Percentiles rank a stretch among this genome's conserved stretches.
Conservation (phyloP, 2,797 vertebrate genomes). For the Eidolon dupreanum region DNA sequence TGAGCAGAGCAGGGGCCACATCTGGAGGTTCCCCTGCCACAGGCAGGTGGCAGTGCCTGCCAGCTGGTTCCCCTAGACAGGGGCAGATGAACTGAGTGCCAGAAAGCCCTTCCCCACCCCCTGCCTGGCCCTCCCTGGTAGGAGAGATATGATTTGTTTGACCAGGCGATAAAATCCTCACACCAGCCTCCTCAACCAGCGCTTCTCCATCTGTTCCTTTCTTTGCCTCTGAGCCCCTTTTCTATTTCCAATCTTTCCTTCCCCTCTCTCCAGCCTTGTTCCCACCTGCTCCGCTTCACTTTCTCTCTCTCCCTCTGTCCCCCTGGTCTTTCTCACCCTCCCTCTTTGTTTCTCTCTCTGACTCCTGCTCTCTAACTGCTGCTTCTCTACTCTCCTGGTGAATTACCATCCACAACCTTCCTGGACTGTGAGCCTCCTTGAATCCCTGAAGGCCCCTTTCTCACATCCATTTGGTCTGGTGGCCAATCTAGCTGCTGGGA, state of each 20-base stretch:
- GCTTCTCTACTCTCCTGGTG: not conserved
- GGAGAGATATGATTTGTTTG: slow-evolving; percentile 26
- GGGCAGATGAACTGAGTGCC: not conserved
- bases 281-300: slow-evolving; percentile 22
- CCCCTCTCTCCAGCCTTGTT: slow-evolving; percentile 47
- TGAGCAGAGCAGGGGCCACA: not conserved
- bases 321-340: not conserved
- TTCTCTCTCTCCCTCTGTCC: not conserved
- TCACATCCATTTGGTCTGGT: not conserved
- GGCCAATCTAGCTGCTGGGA: not conserved
- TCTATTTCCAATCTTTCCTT: slow-evolving; percentile 56
- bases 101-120: not conserved
- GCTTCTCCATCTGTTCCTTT: slow-evolving; percentile 62
- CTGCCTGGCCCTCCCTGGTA: not conserved
- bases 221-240: slow-evolving; percentile 25
- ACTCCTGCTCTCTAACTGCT: not conserved
- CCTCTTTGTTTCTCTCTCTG: not conserved
- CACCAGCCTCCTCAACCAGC: slow-evolving; percentile 33
- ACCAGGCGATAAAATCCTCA: slow-evolving; percentile 32
- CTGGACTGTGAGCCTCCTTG: not conserved
- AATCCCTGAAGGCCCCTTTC: not conserved
- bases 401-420: not conserved
- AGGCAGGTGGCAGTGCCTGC: not conserved
- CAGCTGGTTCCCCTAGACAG: not conserved
- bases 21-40: not conserved